Percentiles rank a stretch among this genome's conserved stretches.
These are phyloP conservation scores for Sesamia inferens DNA, from an alignment of 2,888 invertebrate genomes.

Conservation along the genomic window DNA sequence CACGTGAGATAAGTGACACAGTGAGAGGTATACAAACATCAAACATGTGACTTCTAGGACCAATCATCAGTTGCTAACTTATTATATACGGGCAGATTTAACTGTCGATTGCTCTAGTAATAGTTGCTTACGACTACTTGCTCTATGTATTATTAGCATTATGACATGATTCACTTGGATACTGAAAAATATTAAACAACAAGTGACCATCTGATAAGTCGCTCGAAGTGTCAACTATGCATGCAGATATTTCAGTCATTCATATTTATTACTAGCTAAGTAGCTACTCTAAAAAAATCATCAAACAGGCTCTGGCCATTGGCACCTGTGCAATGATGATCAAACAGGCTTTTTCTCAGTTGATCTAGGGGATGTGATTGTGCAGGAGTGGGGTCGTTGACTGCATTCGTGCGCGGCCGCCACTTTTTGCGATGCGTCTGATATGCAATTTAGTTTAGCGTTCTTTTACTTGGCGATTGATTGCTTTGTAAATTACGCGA, in stretches of 20 bases:
- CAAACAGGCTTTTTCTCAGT: constrained; percentile 47
- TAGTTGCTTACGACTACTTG: not conserved
- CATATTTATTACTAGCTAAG: not conserved
- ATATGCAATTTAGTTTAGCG: constrained; percentile 52
- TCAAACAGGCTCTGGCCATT: constrained; percentile 20
- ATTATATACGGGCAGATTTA: too few species aligned
- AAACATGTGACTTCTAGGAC: not conserved
- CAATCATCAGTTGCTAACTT: not conserved
- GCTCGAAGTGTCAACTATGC: not conserved
- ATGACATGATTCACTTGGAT: not conserved
- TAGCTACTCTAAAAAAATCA: not conserved
- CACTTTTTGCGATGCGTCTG: constrained; percentile 62
- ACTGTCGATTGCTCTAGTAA: not conserved
- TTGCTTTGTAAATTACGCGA: constrained; percentile 42
- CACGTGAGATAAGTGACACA: not conserved
- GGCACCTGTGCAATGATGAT: constrained; percentile 35
- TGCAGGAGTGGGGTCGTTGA: constrained; percentile 57
- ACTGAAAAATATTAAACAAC: not conserved
- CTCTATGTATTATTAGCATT: not conserved
- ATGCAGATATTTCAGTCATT: not conserved
- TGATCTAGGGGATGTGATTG: constrained; percentile 65
- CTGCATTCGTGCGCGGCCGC: constrained; percentile 51
- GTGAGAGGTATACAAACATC: not conserved
- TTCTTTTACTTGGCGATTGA: constrained; percentile 37
- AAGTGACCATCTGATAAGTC: not conserved